Evolutionary conservation across 2,888 invertebrate genomes (phyloP).

Genomic region (Clostera curtula): DNA sequence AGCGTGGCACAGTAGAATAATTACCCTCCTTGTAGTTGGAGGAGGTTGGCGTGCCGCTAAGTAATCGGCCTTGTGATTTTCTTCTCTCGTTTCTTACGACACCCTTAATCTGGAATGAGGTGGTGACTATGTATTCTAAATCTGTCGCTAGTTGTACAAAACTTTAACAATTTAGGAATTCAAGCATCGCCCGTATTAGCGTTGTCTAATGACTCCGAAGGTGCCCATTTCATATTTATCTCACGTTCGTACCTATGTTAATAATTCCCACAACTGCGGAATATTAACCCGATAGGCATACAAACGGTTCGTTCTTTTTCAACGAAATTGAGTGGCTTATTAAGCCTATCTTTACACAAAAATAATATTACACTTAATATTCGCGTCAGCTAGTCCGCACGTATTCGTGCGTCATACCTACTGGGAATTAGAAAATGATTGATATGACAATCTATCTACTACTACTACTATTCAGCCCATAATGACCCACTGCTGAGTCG

Average conservation of each 20-base stretch:
- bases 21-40: too few species aligned
- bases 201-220: neutral
- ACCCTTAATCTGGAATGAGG: too few species aligned
- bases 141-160: too few species aligned
- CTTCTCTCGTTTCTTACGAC: too few species aligned
- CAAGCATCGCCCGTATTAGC: too few species aligned
- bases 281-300: conserved; percentile 15
- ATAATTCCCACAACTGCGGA: conserved; percentile 10
- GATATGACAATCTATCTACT: neutral
- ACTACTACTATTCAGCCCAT: neutral
- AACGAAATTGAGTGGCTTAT: conserved; percentile 23
- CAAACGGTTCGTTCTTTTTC: conserved; percentile 18
- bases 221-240: conserved; percentile 12
- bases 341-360: conserved; percentile 25
- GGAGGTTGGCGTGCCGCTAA: too few species aligned
- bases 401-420: conserved; percentile 39
- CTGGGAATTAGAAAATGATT: conserved; percentile 8
- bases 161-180: too few species aligned
- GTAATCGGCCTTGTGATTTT: too few species aligned
- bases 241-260: conserved; percentile 22
- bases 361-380: conserved; percentile 43
- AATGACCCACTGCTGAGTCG: too few species aligned
- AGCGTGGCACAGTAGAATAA: too few species aligned
- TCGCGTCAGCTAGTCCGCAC: conserved; percentile 44
- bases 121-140: too few species aligned